These are phyloP conservation scores for Meiosimyza decipiens DNA, from an alignment of 2,888 invertebrate species.

Conservation along the genomic window DNA sequence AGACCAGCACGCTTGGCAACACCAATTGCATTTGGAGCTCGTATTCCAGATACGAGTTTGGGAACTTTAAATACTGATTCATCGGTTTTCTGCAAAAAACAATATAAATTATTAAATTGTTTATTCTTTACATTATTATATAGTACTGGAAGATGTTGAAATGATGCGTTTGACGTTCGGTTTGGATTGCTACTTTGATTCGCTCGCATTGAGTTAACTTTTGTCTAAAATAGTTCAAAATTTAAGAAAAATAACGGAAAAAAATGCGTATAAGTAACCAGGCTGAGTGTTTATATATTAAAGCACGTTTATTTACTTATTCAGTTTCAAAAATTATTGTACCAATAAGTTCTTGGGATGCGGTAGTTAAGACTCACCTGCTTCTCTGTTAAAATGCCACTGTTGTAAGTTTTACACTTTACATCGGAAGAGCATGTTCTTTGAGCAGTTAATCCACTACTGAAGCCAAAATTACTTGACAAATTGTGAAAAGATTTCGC, in stretches of 20 bases:
- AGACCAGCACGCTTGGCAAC: conserved; percentile 57
- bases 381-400: conserved; percentile 43
- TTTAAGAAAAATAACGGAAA: background rate
- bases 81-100: conserved; percentile 49
- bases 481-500: conserved; percentile 66
- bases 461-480: conserved; percentile 44
- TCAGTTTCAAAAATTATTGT: too few relatives aligned
- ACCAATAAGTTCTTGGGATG: background rate
- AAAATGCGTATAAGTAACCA: too few relatives aligned
- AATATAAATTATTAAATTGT: conserved; percentile 13
- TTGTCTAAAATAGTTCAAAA: conserved; percentile 33
- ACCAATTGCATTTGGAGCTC: conserved; percentile 51
- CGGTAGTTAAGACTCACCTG: conserved; percentile 41
- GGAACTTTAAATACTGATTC: conserved; percentile 61
- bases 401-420: conserved; percentile 31
- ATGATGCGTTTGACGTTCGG: conserved; percentile 4
- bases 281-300: too few relatives aligned
- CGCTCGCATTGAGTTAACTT: conserved; percentile 42
- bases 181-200: conserved; percentile 31
- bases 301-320: too few relatives aligned
- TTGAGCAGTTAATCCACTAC: conserved; percentile 26
- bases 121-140: background rate
- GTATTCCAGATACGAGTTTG: conserved; percentile 58
- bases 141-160: conserved; percentile 17
- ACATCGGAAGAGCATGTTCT: conserved; percentile 37